Evolutionary conservation across 2,888 invertebrate genomes (phyloP).

Genomic region (Tryphoninae sp.): DNA sequence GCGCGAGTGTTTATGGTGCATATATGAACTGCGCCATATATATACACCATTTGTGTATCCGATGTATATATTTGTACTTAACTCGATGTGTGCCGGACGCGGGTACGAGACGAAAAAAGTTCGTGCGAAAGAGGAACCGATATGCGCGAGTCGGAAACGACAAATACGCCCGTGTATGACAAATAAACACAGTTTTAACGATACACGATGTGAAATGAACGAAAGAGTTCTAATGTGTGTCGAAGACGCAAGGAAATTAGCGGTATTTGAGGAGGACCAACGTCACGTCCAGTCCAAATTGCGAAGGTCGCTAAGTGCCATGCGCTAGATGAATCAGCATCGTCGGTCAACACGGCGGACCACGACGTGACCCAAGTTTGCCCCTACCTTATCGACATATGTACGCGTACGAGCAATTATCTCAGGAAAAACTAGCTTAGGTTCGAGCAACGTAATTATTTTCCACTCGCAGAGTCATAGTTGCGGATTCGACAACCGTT

Average conservation of each 20-base stretch:
- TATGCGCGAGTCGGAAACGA: slow-evolving; percentile 70
- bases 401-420: too few relatives aligned
- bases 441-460: too few relatives aligned
- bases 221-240: too few relatives aligned
- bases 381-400: background rate
- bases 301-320: too few relatives aligned
- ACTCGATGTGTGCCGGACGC: slow-evolving; percentile 7
- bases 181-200: too few relatives aligned
- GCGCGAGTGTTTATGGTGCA: background rate
- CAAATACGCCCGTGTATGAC: slow-evolving; percentile 11
- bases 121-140: slow-evolving; percentile 77
- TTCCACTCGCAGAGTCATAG: slow-evolving; percentile 70
- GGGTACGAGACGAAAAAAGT: slow-evolving; percentile 70
- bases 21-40: background rate
- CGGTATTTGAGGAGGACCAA: slow-evolving; percentile 70
- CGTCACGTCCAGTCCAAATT: too few relatives aligned
- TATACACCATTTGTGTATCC: too few relatives aligned
- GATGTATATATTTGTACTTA: background rate
- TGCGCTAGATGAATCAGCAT: too few relatives aligned
- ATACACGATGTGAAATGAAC: too few relatives aligned
- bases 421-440: too few relatives aligned
- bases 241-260: slow-evolving; percentile 66
- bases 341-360: too few relatives aligned
- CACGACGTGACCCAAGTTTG: background rate
- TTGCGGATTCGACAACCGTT: slow-evolving; percentile 68